Evolutionary conservation across 2,888 invertebrate species (phyloP), one percentile per base, ranked within the genome.

Genomic region (Adineta ricciae): DNA sequence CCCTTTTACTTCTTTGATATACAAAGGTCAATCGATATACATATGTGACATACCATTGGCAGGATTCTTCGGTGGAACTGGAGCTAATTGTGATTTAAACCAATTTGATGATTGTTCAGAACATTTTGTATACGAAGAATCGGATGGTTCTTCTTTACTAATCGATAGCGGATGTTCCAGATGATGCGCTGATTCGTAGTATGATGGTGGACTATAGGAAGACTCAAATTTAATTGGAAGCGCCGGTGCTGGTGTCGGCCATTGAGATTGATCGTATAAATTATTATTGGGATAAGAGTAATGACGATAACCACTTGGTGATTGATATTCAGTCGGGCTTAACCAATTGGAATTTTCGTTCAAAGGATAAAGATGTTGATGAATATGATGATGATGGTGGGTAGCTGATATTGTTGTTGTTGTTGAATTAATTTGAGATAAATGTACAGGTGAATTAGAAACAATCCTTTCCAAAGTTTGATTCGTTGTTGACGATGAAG

Each of bases 311-410:
- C 4, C 19, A 2, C 5, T 32, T 32, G 64, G 64, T 19, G 64
- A 14, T 36, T 64, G 64, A 64, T 64, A 64, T 64, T 64, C 64
- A 64, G 16, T 64, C 32, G 64, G 5, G 7, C 32, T 32, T 2
- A 64, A 32, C 64, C 64, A 64, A 64, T 32, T 64, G 0, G 32
- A 16, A 32, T 16, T 1, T 16, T 64, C 64, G 19, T 64, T 64
- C 0, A 19, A 14, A 14, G 27, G 19, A 64, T 64, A 32, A 36
- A 64, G 32, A 64, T 64, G 64, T 64, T 64, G 64, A 64, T 64
- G 64, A 64, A 64, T 64, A 64, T 64, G 64, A 64, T 64, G 64
- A 64, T 64, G 64, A 64, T 64, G 64, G 19, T 64, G 64, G 16
- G 64, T 64, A 4, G 64, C 32, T 14, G 64, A 32, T 14, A 64